These are phyloP conservation scores for Steinernema carpocapsae DNA, from an alignment of 2,888 invertebrate species.

Conservation along the genomic window DNA sequence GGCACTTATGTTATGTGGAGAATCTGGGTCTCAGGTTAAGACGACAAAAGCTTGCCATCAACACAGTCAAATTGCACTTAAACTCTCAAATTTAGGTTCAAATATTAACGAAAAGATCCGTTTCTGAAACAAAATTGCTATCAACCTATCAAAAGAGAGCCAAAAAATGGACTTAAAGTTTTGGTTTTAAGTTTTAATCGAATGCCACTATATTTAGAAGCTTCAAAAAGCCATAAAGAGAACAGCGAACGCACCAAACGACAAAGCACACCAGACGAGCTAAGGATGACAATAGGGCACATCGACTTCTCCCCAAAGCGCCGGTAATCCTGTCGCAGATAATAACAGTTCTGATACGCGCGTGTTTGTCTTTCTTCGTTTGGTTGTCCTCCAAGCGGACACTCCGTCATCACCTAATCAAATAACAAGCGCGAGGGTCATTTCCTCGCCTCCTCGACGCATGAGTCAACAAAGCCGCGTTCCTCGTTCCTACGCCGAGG, in stretches of 20 bases:
- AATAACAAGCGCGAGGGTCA: constrained; percentile 16
- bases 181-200: no score
- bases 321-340: background rate
- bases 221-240: background rate
- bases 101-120: no score
- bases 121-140: no score
- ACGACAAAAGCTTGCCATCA: no score
- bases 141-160: no score
- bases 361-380: background rate
- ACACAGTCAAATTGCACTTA: no score
- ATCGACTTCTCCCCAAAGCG: background rate
- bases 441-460: background rate
- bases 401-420: constrained; percentile 13
- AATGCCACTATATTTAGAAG: no score
- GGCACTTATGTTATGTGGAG: no score
- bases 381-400: background rate
- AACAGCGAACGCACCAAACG: background rate
- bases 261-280: background rate
- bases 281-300: background rate
- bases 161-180: no score
- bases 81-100: no score
- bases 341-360: constrained; percentile 11
- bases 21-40: no score
- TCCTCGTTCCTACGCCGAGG: background rate
- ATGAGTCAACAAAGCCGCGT: constrained; percentile 7